Evolutionary conservation across 2,797 vertebrate genomes (phyloP).

Genomic region (Mallotus villosus): DNA sequence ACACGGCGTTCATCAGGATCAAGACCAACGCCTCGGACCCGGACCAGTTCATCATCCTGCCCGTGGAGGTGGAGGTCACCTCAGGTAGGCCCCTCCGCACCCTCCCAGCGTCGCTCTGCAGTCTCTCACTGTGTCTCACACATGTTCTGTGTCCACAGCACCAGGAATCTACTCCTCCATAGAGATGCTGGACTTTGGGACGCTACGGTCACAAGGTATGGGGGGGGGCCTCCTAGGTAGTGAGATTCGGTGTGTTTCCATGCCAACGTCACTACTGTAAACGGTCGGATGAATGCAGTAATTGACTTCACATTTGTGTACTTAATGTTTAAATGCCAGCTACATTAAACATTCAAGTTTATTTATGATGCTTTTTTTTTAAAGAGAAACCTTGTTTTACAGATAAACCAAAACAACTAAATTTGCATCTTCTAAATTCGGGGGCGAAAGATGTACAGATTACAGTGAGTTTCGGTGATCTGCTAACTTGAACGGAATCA

Average conservation of each 20-base stretch:
- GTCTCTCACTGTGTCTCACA: not conserved
- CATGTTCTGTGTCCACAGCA: conserved; percentile 63
- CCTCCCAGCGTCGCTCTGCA: not conserved
- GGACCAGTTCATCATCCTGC: conserved; percentile 87
- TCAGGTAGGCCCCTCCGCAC: conserved; percentile 72
- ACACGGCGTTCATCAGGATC: conserved; percentile 90
- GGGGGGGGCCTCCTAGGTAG: not conserved
- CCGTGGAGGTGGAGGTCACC: conserved; percentile 90
- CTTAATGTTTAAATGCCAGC: too few species aligned
- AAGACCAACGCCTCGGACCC: conserved; percentile 86
- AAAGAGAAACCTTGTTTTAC: conserved; percentile 45
- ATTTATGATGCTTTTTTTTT: not conserved
- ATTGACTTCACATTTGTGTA: too few species aligned
- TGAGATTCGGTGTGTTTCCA: too few species aligned
- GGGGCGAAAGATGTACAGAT: conserved; percentile 91
- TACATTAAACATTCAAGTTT: not conserved
- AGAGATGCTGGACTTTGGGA: conserved; percentile 92
- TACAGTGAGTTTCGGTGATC: conserved; percentile 78
- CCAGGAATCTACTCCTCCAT: conserved; percentile 91
- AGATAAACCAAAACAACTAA: conserved; percentile 90
- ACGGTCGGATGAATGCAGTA: too few species aligned
- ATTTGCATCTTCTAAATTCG: conserved; percentile 91
- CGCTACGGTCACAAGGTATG: conserved; percentile 86
- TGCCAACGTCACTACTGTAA: too few species aligned
- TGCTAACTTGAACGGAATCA: not conserved